phyloP scores from a whole-genome alignment of 2,113 vertebrate species.

The Orcinus orca region DNA sequence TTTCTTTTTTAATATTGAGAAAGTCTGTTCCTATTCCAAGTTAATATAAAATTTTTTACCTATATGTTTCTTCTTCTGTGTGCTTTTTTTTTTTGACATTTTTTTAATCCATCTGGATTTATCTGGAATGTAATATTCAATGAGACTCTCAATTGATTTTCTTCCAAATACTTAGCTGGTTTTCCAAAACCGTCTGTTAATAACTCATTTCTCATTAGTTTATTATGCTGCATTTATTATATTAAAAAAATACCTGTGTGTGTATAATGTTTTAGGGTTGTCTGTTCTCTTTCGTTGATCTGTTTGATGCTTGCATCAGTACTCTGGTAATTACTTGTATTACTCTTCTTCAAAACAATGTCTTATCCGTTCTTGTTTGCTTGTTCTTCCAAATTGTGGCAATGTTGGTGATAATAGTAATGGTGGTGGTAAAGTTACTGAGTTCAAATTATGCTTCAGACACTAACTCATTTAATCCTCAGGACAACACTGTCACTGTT shows the following conservation, averaged over 20 bases:
- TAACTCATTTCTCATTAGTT: slow-evolving; percentile 15
- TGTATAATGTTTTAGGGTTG: neutral
- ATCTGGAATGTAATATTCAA: neutral
- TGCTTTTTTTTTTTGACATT: neutral
- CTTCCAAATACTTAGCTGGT: neutral
- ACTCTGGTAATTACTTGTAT: neutral
- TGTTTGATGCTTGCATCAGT: neutral
- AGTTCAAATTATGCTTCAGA: neutral
- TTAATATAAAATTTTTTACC: neutral
- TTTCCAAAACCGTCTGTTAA: slow-evolving; percentile 16
- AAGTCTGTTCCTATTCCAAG: neutral
- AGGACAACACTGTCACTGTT: neutral
- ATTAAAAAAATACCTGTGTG: neutral
- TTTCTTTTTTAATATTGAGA: neutral
- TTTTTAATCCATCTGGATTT: slow-evolving; percentile 17
- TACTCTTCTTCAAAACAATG: neutral
- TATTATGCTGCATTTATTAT: neutral
- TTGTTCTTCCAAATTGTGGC: neutral
- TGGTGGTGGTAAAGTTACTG: neutral
- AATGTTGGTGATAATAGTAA: no score
- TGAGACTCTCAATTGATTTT: slow-evolving; percentile 30
- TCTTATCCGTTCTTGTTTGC: neutral
- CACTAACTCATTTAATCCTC: neutral
- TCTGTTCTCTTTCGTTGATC: neutral
- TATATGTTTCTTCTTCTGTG: neutral